Conservation (phyloP, 2,113 vertebrate genomes). For the Malurus elegans region DNA sequence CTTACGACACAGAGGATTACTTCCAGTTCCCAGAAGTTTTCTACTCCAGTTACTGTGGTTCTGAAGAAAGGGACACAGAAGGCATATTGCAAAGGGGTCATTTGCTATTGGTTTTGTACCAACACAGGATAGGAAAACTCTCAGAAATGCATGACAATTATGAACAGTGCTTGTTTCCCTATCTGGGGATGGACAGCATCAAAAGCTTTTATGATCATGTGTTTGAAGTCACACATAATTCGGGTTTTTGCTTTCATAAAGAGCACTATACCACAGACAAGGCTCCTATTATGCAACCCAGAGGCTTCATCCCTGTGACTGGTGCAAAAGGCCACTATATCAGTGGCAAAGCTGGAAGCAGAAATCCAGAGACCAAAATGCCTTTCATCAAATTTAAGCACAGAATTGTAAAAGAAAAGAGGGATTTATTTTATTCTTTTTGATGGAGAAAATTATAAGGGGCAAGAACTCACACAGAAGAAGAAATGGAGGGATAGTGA, state of each 20-base stretch:
- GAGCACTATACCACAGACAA: neutral
- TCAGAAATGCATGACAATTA: neutral
- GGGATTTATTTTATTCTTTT: neutral
- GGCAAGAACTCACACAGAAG: neutral
- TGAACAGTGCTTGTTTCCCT: neutral
- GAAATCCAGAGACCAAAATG: neutral
- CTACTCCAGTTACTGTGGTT: neutral
- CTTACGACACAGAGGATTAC: neutral
- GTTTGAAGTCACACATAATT: neutral
- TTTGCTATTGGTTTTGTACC: neutral
- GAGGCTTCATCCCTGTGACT: neutral
- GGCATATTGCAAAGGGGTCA: neutral
- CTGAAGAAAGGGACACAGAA: neutral
- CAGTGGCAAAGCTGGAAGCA: neutral
- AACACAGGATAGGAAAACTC: neutral
- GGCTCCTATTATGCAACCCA: neutral
- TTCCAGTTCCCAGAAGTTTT: neutral
- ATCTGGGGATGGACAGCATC: neutral
- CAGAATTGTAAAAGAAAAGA: neutral
- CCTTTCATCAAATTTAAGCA: neutral
- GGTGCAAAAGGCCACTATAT: neutral
- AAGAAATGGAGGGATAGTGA: neutral
- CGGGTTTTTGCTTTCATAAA: neutral
- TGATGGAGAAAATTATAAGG: neutral
- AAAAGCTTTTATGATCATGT: neutral